These are phyloP conservation scores for Melieria omissa DNA, from an alignment of 2,888 invertebrate species.

Conservation along the genomic window DNA sequence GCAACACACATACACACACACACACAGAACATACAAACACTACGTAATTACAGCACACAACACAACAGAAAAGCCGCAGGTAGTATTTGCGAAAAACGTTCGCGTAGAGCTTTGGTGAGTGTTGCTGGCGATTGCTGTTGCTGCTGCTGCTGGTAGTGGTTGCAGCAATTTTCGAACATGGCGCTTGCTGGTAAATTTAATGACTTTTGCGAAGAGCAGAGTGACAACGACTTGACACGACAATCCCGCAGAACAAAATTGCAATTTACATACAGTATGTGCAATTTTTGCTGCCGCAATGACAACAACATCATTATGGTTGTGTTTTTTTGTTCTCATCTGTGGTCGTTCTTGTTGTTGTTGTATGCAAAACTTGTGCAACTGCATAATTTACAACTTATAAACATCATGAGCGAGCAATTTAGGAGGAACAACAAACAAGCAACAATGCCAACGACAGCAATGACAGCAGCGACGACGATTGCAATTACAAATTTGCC, in stretches of 20 bases:
- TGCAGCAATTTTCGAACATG: conserved; percentile 45
- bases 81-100: too few relatives aligned
- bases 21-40: too few relatives aligned
- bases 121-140: too few relatives aligned
- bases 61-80: too few relatives aligned
- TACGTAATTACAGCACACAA: too few relatives aligned
- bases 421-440: not conserved
- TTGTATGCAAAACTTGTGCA: conserved; percentile 14
- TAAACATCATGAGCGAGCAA: conserved; percentile 32
- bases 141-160: too few relatives aligned
- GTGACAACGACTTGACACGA: conserved; percentile 45
- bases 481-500: conserved; percentile 4
- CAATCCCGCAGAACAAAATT: conserved; percentile 37
- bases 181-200: conserved; percentile 46
- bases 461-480: not conserved
- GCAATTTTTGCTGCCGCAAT: not conserved
- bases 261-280: conserved; percentile 20
- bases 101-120: too few relatives aligned
- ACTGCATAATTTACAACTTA: conserved; percentile 42
- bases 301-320: too few relatives aligned
- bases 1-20: too few relatives aligned
- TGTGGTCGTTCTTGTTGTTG: conserved; percentile 17
- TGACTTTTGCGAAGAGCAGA: conserved; percentile 45
- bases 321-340: conserved; percentile 3
- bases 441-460: not conserved